Percentiles rank a stretch among this genome's conserved stretches.
Conservation (phyloP, 2,113 vertebrate species). For the Dipodomys merriami region DNA sequence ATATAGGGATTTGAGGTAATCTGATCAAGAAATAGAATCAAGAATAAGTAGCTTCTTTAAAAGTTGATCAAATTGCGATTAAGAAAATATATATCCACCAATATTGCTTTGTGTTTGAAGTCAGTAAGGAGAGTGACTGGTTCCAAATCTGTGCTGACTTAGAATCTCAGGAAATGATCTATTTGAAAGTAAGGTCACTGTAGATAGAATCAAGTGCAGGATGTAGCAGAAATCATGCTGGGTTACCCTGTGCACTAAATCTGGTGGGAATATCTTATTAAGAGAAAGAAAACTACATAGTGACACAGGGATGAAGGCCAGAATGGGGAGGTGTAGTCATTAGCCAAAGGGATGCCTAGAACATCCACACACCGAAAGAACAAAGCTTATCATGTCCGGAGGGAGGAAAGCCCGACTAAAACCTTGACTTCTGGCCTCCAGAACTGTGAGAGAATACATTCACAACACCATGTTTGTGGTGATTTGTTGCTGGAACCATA, state of each 20-base stretch:
- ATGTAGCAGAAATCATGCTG: neutral
- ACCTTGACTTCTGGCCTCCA: neutral
- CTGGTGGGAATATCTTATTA: neutral
- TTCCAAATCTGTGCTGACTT: neutral
- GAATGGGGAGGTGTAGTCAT: neutral
- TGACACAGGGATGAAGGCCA: neutral
- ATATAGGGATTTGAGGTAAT: conserved; percentile 11
- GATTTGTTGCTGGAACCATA: neutral
- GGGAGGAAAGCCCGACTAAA: fast-evolving
- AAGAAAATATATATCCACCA: neutral
- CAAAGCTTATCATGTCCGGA: neutral
- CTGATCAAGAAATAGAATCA: neutral
- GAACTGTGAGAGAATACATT: neutral
- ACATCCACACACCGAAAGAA: fast-evolving
- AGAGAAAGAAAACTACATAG: neutral
- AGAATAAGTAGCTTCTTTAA: neutral
- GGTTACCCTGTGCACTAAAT: neutral
- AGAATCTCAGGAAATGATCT: neutral
- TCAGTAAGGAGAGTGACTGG: neutral
- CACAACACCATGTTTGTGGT: neutral
- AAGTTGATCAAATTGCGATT: conserved; percentile 8
- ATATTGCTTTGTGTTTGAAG: neutral
- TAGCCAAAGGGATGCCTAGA: neutral
- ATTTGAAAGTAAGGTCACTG: neutral
- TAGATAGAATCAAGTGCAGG: neutral